Conservation (phyloP, 2,888 invertebrate genomes). For the Tupiocoris notatus region DNA sequence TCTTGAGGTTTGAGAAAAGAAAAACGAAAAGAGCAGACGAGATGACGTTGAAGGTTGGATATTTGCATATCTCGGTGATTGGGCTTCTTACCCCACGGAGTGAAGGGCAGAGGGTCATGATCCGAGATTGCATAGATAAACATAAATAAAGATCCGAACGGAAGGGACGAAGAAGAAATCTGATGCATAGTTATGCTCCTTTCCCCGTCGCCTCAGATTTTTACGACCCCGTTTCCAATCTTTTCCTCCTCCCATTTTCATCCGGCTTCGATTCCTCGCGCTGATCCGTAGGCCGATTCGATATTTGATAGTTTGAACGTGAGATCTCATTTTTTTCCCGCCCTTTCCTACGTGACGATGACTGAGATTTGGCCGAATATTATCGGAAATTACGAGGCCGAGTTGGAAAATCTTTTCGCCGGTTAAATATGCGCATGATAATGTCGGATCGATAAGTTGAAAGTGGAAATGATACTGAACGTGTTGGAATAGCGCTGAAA, state of each 20-base stretch:
- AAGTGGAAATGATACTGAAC: no score
- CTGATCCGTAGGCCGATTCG: not conserved
- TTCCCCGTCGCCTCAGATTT: slow-evolving; percentile 28
- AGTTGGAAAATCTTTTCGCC: no score
- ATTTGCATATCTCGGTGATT: slow-evolving; percentile 35
- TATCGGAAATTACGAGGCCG: no score
- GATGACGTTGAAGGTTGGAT: slow-evolving; percentile 13
- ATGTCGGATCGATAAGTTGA: no score
- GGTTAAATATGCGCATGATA: no score
- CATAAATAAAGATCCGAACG: slow-evolving; percentile 20
- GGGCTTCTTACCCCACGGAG: not conserved
- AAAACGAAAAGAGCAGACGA: not conserved
- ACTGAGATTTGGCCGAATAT: no score
- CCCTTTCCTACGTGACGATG: no score
- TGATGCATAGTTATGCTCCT: slow-evolving; percentile 33
- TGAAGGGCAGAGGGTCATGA: not conserved
- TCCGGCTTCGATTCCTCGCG: not conserved
- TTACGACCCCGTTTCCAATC: slow-evolving; percentile 2
- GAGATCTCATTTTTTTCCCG: no score
- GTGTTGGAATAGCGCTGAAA: no score
- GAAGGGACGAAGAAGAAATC: slow-evolving; percentile 4
- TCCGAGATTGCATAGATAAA: slow-evolving; percentile 35
- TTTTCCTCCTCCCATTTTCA: not conserved
- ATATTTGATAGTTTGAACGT: not conserved
- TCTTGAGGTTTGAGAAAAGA: no score